phyloP scores from a whole-genome alignment of 2,797 vertebrate genomes.

The Sitta carolinensis region DNA sequence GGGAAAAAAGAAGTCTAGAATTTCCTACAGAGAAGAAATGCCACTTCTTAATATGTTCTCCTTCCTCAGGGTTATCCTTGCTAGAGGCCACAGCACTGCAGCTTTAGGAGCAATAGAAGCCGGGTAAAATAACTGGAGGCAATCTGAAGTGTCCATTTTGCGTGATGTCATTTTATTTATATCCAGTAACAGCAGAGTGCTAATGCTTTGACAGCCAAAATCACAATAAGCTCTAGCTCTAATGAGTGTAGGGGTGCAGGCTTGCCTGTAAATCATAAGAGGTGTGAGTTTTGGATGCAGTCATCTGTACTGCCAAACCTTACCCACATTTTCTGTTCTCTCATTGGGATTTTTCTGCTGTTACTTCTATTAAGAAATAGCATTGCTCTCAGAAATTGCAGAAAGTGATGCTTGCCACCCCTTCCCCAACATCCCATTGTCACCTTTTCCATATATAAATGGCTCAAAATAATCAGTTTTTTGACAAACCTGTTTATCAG shows the following conservation, averaged over 20 bases:
- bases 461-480: not conserved
- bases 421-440: not conserved
- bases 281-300: not conserved
- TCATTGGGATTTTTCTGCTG: not conserved
- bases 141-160: not conserved
- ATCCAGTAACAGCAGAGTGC: not conserved
- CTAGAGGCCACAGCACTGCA: not conserved
- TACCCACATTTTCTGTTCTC: not conserved
- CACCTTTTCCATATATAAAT: not conserved
- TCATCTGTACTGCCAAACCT: not conserved
- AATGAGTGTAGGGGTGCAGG: not conserved
- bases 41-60: not conserved
- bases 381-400: not conserved
- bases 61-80: not conserved
- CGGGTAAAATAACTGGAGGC: not conserved
- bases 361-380: not conserved
- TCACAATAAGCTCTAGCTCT: not conserved
- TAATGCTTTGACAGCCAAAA: not conserved
- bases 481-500: not conserved
- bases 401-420: accelerated
- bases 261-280: not conserved
- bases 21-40: not conserved
- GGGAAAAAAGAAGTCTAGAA: not conserved
- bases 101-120: not conserved
- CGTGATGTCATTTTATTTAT: conserved; percentile 14